A percentile compares a stretch with the other conserved stretches of the same genome.
phyloP scores from a whole-genome alignment of 1,140 invertebrate species.

The Anoplolepis gracilipes region DNA sequence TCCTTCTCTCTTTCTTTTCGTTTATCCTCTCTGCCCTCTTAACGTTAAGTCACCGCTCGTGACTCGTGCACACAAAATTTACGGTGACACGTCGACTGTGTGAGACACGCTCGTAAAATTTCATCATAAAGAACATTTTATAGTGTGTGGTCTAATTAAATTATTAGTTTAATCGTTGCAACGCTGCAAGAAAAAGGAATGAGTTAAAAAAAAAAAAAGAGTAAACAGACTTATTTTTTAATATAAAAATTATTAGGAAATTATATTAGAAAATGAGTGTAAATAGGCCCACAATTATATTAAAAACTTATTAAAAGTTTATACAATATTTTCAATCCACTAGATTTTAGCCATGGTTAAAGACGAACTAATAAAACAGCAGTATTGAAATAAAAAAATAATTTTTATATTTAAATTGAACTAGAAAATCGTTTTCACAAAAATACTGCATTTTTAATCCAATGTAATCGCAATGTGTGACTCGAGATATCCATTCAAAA shows the following conservation, averaged over 20 bases:
- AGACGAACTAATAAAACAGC: background rate
- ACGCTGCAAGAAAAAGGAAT: background rate
- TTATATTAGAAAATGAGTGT: background rate
- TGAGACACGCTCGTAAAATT: conserved; percentile 34
- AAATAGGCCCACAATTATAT: background rate
- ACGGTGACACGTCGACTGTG: conserved; percentile 36
- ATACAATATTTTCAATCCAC: background rate
- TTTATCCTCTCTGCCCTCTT: conserved; percentile 62
- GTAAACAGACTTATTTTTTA: background rate
- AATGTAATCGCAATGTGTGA: background rate
- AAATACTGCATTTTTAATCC: background rate
- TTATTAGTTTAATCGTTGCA: background rate
- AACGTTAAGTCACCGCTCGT: conserved; percentile 55
- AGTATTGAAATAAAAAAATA: background rate
- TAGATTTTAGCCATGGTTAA: background rate
- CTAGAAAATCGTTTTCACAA: background rate
- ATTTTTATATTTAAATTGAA: background rate
- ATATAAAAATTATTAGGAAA: background rate
- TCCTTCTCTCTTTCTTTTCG: conserved; percentile 28
- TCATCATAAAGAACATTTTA: conserved; percentile 47
- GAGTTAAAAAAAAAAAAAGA: background rate
- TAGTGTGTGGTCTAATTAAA: conserved; percentile 12
- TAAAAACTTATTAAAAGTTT: background rate
- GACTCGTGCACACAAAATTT: conserved; percentile 48
- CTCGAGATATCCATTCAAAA: background rate